Evolutionary conservation across 2,797 vertebrate genomes (phyloP).

Genomic region (Periophthalmus magnuspinnatus): DNA sequence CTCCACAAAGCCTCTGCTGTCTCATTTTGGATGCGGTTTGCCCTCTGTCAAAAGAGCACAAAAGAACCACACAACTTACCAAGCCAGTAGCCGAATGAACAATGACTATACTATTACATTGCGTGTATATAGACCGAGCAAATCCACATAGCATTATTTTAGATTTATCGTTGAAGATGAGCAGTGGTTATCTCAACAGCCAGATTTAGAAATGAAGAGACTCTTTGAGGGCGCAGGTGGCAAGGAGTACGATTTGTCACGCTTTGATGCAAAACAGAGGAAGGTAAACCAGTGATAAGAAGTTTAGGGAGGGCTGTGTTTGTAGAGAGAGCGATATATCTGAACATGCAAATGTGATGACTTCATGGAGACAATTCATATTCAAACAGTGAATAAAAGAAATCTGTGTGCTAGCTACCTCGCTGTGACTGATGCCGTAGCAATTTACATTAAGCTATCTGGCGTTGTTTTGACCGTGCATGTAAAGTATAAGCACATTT

Average conservation of each 20-base stretch:
- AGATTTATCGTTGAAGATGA: constrained; percentile 45
- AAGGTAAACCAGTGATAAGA: constrained; percentile 23
- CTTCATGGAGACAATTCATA: not conserved
- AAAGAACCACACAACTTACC: constrained; percentile 70
- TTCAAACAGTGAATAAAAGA: not conserved
- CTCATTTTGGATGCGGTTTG: constrained; percentile 50
- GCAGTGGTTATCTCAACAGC: constrained; percentile 17
- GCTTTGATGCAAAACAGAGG: constrained; percentile 31
- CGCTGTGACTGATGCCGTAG: no score
- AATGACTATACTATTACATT: constrained; percentile 67
- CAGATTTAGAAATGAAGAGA: constrained; percentile 45
- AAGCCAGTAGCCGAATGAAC: constrained; percentile 49
- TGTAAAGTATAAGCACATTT: not conserved
- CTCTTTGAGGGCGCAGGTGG: constrained; percentile 52
- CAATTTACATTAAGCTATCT: not conserved
- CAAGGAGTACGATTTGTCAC: constrained; percentile 50
- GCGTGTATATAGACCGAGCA: constrained; percentile 62
- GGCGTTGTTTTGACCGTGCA: not conserved
- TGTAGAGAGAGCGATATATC: constrained; percentile 32
- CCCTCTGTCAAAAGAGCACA: constrained; percentile 56
- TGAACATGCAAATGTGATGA: constrained; percentile 13
- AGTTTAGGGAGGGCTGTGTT: constrained; percentile 24
- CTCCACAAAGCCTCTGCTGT: constrained; percentile 67
- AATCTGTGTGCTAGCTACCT: not conserved
- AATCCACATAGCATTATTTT: constrained; percentile 59